Conservation (phyloP, 2,113 vertebrate genomes). For the Mobula birostris region DNA sequence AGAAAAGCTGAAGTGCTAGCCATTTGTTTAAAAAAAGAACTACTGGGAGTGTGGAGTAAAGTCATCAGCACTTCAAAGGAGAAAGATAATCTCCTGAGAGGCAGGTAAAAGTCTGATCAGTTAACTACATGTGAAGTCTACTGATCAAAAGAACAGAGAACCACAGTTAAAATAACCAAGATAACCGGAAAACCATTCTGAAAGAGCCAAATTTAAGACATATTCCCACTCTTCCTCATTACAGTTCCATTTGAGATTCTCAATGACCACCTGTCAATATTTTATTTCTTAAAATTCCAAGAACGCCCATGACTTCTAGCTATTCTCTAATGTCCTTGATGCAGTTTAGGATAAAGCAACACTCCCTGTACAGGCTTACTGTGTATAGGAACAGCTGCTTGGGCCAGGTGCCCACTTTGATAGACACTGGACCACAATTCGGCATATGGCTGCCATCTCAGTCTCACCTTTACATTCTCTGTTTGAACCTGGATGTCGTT, state of each 20-base stretch:
- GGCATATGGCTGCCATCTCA: background rate
- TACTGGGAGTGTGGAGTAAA: background rate
- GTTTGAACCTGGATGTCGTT: slow-evolving; percentile 61
- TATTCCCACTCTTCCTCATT: background rate
- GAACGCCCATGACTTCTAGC: background rate
- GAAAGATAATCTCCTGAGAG: background rate
- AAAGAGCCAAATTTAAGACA: background rate
- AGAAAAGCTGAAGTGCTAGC: background rate
- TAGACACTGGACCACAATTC: background rate
- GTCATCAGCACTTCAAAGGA: background rate
- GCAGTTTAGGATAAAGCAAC: no score
- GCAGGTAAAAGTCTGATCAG: background rate
- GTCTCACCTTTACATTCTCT: slow-evolving; percentile 59
- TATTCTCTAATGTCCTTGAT: background rate
- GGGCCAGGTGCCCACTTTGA: background rate
- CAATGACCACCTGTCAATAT: background rate
- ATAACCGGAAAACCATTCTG: background rate
- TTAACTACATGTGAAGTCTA: background rate
- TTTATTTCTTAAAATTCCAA: background rate
- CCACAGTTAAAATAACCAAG: background rate
- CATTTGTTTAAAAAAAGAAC: background rate
- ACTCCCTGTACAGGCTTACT: background rate
- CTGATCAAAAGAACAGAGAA: background rate
- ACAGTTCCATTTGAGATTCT: background rate
- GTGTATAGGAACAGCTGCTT: background rate